phyloP scores from a whole-genome alignment of 2,797 vertebrate genomes.

The Loriculus beryllinus region DNA sequence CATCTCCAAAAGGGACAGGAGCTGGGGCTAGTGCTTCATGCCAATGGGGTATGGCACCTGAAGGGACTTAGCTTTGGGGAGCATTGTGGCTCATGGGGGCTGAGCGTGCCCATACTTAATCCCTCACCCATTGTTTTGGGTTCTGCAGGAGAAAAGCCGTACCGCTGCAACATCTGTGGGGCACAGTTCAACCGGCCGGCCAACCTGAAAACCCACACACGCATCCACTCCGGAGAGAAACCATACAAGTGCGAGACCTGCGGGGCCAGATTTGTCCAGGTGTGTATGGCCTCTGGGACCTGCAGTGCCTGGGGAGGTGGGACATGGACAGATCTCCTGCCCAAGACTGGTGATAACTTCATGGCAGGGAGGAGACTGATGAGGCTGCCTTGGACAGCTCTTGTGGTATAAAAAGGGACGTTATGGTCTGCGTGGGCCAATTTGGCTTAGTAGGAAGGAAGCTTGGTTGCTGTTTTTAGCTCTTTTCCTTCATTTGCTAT shows the following conservation, averaged over 20 bases:
- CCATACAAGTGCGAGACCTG: slow-evolving; percentile 99
- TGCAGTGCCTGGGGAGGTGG: not conserved
- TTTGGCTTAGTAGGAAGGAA: not conserved
- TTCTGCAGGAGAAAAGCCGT: slow-evolving; percentile 92
- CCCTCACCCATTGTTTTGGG: not conserved
- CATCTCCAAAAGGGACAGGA: not conserved
- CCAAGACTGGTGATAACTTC: accelerated
- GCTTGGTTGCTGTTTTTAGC: not conserved
- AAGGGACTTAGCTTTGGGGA: not conserved
- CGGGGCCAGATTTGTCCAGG: slow-evolving; percentile 97
- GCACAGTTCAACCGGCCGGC: slow-evolving; percentile 98
- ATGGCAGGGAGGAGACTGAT: not conserved
- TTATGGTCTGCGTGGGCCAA: accelerated
- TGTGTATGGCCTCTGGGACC: not conserved
- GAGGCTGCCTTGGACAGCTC: not conserved
- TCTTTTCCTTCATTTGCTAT: not conserved
- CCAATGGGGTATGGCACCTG: not conserved
- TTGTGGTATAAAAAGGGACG: not conserved
- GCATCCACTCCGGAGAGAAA: slow-evolving; percentile 99
- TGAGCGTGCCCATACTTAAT: not conserved
- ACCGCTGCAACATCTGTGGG: slow-evolving; percentile 97
- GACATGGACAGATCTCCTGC: not conserved
- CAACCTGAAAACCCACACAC: slow-evolving; percentile 98
- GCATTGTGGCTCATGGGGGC: accelerated
- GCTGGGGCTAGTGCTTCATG: not conserved